A percentile compares a stretch with the other conserved stretches of the same genome.
phyloP scores from a whole-genome alignment of 2,888 invertebrate genomes.

The Bombylius discolor region DNA sequence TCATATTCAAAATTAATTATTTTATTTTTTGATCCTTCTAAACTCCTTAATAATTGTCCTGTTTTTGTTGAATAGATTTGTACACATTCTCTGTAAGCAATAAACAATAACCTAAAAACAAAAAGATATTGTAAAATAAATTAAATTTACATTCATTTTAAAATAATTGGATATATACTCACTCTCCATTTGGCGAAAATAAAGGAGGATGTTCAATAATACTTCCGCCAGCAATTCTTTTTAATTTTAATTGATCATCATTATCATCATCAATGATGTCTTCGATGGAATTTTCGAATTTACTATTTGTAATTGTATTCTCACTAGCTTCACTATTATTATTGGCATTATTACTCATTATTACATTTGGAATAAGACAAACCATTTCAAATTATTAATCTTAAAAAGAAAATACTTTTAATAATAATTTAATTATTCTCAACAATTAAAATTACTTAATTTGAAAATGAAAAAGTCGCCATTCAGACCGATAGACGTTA shows the following conservation, averaged over 20 bases:
- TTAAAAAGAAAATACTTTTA: too few species aligned
- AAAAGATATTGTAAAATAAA: not conserved
- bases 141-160: not conserved
- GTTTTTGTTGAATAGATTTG: conserved; percentile 51
- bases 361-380: not conserved
- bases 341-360: not conserved
- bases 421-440: too few species aligned
- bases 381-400: not conserved
- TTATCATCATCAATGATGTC: not conserved
- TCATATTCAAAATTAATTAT: conserved; percentile 40
- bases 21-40: conserved; percentile 41
- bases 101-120: conserved; percentile 43
- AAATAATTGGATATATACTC: conserved; percentile 26
- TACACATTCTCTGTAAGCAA: conserved; percentile 45
- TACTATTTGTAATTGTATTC: not conserved
- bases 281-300: too few species aligned
- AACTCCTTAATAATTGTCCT: conserved; percentile 46
- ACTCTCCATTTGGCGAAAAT: conserved; percentile 51
- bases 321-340: not conserved
- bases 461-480: too few species aligned
- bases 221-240: conserved; percentile 49
- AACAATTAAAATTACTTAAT: too few species aligned
- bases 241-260: conserved; percentile 37
- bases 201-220: conserved; percentile 46
- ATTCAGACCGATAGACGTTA: too few species aligned